Evolutionary conservation across 1,140 invertebrate species (phyloP), one percentile per base, ranked within the genome.

Genomic region (Conus betulinus): DNA sequence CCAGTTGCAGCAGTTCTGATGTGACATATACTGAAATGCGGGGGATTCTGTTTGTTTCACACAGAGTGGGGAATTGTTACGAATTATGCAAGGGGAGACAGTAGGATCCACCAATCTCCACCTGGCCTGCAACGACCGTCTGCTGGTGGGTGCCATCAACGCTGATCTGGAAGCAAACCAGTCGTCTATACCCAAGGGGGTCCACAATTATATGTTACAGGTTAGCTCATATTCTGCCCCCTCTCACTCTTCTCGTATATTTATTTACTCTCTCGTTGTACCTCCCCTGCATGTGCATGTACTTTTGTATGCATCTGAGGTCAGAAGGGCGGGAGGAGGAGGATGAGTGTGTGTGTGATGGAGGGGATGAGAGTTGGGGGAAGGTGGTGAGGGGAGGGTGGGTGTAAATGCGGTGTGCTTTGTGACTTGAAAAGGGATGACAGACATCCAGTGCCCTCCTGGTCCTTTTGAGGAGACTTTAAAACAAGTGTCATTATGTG

Each of bases 21-120:
- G 39, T 39, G 39, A 39, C 39, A 3, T 3, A 39, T 39, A 39
- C 39, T 39, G 39, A 39, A 39, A 39, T 3, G 39, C 3, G 39
- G 0, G 3, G 0, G 39, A 39, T 39, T 39, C 39, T 39, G 39
- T 39, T 39, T 39, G 39, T 39, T 39, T 39, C 67, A n/a, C 92
- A 74, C 91, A 95, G 95, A 94, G 90, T 89, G 95, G 95, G n/a
- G 95, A 95, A 79, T 88, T 95, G 83, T 82, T 95, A n/a, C 90
- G 93, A 23, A 93, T 94, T 17, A 95, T 95, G 95, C 93, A 93
- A 39, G 95, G 95, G 60, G 93, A 95, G 55, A 93, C 93, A 1
- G 89, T 94, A 0, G 95, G 94, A 15, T 95, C 94, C 1, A 95
- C 95, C 10, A 93, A 95, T 82, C 92, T 95, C 20, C 94, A 95